Conservation (phyloP, 2,888 invertebrate species). For the Terebella lapidaria region DNA sequence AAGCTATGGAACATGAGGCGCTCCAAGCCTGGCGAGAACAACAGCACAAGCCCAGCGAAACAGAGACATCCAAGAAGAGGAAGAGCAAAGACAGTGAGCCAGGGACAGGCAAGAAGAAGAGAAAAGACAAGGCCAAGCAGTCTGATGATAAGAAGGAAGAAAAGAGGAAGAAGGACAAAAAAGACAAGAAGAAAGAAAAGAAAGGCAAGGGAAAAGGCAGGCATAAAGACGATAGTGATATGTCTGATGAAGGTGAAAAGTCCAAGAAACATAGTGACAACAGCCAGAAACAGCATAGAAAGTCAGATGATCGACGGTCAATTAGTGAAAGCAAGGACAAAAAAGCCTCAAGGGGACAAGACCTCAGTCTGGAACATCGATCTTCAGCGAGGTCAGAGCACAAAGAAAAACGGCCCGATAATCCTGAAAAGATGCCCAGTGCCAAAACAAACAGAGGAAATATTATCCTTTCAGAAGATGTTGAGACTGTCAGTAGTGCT, state of each 20-base stretch:
- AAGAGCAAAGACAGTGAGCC: not conserved
- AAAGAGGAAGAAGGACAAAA: not conserved
- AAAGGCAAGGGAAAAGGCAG: not conserved
- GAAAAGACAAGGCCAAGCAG: not conserved
- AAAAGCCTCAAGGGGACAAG: too few species aligned
- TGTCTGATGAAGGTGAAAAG: not conserved
- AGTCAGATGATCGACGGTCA: not conserved
- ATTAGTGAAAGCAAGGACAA: too few species aligned
- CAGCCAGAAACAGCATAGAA: not conserved
- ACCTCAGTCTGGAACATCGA: too few species aligned
- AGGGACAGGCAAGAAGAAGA: not conserved
- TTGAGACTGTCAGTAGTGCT: too few species aligned
- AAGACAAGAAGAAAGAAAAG: slow-evolving; percentile 2
- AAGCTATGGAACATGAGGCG: too few species aligned
- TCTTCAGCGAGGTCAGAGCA: too few species aligned
- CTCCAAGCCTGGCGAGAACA: too few species aligned
- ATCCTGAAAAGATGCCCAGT: too few species aligned
- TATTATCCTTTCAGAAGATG: too few species aligned
- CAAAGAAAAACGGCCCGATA: too few species aligned
- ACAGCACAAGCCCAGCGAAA: too few species aligned
- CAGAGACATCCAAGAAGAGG: not conserved
- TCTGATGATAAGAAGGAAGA: not conserved
- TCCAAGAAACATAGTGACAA: not conserved
- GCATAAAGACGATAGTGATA: not conserved
- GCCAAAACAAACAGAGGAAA: too few species aligned